These are phyloP conservation scores for Lasioglossum albipes DNA, from an alignment of 1,140 invertebrate genomes.

Conservation along the genomic window DNA sequence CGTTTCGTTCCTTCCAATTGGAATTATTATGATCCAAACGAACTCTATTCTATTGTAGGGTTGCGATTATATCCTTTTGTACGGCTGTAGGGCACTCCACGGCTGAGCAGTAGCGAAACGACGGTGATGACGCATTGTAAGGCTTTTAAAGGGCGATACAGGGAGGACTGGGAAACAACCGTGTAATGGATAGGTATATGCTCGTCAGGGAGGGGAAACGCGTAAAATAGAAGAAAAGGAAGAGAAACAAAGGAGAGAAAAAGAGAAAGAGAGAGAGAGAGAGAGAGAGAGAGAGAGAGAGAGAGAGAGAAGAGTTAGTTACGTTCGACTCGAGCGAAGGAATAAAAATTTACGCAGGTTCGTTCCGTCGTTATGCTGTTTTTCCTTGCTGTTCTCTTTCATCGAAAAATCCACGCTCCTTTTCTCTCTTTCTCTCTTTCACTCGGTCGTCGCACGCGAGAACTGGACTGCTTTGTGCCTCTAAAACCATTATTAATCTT, in stretches of 20 bases:
- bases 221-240: background rate
- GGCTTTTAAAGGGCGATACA: constrained; percentile 70
- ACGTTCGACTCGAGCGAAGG: constrained; percentile 13
- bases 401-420: background rate
- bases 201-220: constrained; percentile 35
- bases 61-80: constrained; percentile 77
- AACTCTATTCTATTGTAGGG: constrained; percentile 74
- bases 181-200: constrained; percentile 69
- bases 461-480: background rate
- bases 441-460: background rate
- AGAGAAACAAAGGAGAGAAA: constrained; percentile 23
- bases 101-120: constrained; percentile 66
- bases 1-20: constrained; percentile 69
- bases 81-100: constrained; percentile 69
- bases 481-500: background rate
- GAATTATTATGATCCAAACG: constrained; percentile 76
- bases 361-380: background rate
- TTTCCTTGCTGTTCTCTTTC: no score
- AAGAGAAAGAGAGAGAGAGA: no score
- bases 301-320: constrained; percentile 13
- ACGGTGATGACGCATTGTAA: constrained; percentile 76
- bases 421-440: background rate
- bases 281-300: no score
- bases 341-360: constrained; percentile 28
- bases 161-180: constrained; percentile 64